These are phyloP conservation scores for Myotis pilosus DNA, from an alignment of 2,797 vertebrate species.

Conservation along the genomic window DNA sequence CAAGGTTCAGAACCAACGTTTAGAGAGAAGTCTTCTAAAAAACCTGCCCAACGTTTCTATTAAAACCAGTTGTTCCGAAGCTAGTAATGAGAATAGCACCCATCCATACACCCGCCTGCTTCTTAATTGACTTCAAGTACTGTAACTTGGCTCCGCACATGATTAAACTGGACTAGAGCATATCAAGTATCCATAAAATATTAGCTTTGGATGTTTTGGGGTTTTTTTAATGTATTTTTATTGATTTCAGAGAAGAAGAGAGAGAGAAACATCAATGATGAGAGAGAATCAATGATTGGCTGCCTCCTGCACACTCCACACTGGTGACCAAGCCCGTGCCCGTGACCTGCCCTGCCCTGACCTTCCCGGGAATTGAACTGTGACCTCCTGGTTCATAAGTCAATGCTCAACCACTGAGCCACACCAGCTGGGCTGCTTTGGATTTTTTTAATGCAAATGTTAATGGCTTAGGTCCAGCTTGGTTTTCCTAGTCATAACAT, in stretches of 20 bases:
- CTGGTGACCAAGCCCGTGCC: no score
- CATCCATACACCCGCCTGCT: not conserved
- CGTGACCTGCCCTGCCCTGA: no score
- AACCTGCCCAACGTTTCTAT: not conserved
- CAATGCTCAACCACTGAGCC: no score
- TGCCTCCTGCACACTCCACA: no score
- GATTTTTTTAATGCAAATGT: not conserved
- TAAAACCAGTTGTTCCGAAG: conserved; percentile 41
- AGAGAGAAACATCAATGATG: no score
- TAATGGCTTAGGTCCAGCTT: not conserved
- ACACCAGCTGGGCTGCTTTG: not conserved
- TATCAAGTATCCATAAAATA: not conserved
- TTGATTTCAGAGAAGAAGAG: no score
- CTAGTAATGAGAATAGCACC: not conserved
- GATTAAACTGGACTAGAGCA: not conserved
- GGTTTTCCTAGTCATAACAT: not conserved
- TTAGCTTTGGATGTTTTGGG: not conserved
- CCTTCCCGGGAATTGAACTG: no score
- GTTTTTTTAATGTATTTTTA: no score
- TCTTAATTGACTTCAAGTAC: not conserved
- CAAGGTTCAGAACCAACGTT: no score
- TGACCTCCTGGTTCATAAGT: no score
- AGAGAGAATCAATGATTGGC: no score
- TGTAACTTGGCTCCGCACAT: not conserved
- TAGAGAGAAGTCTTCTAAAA: not conserved